Evolutionary conservation across 2,797 vertebrate genomes (phyloP).

Genomic region (Catamblyrhynchus diadema): DNA sequence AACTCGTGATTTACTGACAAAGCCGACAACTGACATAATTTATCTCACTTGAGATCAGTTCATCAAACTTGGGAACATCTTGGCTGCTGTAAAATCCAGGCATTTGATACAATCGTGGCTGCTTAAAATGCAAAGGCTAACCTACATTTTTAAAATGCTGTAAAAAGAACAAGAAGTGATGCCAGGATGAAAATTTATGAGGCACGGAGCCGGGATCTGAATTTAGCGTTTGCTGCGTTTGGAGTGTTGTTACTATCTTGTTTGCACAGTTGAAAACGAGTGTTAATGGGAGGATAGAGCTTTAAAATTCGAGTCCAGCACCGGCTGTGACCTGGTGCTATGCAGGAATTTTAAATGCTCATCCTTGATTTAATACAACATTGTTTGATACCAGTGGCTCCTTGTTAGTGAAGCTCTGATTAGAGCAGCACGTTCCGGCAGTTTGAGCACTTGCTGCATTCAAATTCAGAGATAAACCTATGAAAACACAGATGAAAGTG

Average conservation of each 20-base stretch:
- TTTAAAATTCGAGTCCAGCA: not conserved
- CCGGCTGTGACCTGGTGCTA: not conserved
- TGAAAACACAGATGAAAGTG: not conserved
- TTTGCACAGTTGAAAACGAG: conserved; percentile 52
- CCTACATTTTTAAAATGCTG: conserved; percentile 70
- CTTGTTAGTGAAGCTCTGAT: not conserved
- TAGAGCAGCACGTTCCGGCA: not conserved
- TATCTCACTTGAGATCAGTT: conserved; percentile 78
- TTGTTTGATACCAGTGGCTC: not conserved
- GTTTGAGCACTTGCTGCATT: not conserved
- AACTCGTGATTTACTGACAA: conserved; percentile 73
- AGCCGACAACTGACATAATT: conserved; percentile 74
- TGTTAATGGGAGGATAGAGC: conserved; percentile 30
- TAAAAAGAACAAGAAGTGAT: conserved; percentile 70
- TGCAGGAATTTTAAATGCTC: not conserved
- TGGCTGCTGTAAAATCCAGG: conserved; percentile 66
- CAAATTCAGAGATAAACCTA: not conserved
- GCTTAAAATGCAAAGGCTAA: conserved; percentile 78
- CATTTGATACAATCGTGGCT: conserved; percentile 68
- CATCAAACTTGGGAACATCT: conserved; percentile 75
- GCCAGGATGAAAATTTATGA: conserved; percentile 68
- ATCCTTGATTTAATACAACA: not conserved
- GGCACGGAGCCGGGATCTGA: conserved; percentile 42
- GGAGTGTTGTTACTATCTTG: conserved; percentile 48
- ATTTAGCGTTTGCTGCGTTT: conserved; percentile 28